A percentile compares a stretch with the other conserved stretches of the same genome.
Conservation (phyloP, 2,888 invertebrate species). For the Tetropium fuscum region DNA sequence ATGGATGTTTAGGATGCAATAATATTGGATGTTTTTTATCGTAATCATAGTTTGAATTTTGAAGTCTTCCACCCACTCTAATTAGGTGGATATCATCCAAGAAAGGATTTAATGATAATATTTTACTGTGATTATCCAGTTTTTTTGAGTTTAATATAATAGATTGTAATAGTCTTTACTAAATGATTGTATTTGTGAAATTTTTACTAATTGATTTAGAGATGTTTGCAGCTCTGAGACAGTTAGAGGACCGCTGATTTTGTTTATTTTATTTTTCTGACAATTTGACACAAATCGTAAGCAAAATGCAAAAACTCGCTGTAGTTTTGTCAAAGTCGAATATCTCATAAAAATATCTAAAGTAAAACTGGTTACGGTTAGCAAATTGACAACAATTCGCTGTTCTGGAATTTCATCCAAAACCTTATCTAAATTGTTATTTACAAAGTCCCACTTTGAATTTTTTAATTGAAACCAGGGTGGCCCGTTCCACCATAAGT, state of each 20-base stretch:
- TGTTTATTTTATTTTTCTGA: not conserved
- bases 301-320: conserved; percentile 2
- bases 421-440: no score
- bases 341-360: conserved; percentile 5
- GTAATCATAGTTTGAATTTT: conserved; percentile 19
- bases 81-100: conserved; percentile 32
- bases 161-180: conserved; percentile 18
- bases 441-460: no score
- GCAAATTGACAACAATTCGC: no score
- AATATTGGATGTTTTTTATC: conserved; percentile 37
- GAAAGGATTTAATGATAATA: conserved; percentile 35
- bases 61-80: conserved; percentile 37
- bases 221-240: not conserved
- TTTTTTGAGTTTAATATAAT: not conserved
- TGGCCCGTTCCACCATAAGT: no score
- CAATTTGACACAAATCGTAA: not conserved
- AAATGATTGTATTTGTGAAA: conserved; percentile 16
- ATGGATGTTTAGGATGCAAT: conserved; percentile 31
- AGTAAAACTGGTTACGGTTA: no score
- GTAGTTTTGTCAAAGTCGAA: conserved; percentile 11
- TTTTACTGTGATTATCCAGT: not conserved
- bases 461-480: no score
- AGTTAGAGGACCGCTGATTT: not conserved
- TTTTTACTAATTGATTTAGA: conserved; percentile 1
- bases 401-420: no score